Percentiles rank a stretch among this genome's conserved stretches.
Conservation (phyloP, 2,113 vertebrate species). For the Hoplias malabaricus region DNA sequence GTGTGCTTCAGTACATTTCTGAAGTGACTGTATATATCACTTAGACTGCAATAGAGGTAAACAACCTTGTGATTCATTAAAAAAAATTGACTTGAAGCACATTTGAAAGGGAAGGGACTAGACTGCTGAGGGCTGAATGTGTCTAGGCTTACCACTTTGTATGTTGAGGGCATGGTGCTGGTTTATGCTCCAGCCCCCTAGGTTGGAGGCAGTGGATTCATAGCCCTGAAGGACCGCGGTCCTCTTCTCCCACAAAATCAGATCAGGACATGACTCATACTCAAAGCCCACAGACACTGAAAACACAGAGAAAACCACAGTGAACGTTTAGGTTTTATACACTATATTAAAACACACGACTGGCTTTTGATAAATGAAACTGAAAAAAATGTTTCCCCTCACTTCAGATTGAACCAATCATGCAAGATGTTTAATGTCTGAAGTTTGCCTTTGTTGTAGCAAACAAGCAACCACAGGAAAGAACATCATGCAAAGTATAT, state of each 20-base stretch:
- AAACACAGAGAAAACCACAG: neutral
- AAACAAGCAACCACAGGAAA: too few relatives aligned
- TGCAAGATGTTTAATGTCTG: neutral
- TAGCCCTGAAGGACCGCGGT: slow-evolving; percentile 93
- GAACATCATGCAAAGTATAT: too few relatives aligned
- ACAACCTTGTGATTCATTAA: neutral
- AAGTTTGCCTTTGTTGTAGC: too few relatives aligned
- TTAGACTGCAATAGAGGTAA: neutral
- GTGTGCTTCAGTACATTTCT: neutral
- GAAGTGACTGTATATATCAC: neutral
- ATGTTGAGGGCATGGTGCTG: slow-evolving; percentile 96
- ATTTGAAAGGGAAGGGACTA: neutral
- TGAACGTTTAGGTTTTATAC: neutral
- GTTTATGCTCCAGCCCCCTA: slow-evolving; percentile 94
- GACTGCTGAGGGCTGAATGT: neutral
- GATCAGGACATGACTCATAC: slow-evolving; percentile 95
- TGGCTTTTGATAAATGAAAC: neutral
- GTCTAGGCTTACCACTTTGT: slow-evolving; percentile 84
- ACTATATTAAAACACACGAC: neutral
- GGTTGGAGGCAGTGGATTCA: slow-evolving; percentile 90
- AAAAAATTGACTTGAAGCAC: neutral
- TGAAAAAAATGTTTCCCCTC: neutral
- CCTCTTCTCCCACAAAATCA: slow-evolving; percentile 98
- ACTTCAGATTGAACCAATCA: neutral
- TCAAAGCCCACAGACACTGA: slow-evolving; percentile 95